phyloP scores from a whole-genome alignment of 1,140 invertebrate genomes.

The Drosophila pallidifrons region DNA sequence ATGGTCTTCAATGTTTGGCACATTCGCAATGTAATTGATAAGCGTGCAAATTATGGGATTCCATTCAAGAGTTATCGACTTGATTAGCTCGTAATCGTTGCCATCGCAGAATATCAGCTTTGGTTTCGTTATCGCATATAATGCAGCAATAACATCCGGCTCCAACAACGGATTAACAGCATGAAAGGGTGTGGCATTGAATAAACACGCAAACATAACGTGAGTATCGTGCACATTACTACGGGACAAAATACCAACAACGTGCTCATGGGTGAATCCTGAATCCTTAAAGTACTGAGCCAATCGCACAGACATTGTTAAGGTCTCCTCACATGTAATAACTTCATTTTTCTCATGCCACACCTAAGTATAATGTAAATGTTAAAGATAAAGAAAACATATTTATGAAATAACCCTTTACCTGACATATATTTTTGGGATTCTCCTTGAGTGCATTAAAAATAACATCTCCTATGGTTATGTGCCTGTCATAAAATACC shows the following conservation, averaged over 20 bases:
- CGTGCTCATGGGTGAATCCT: conserved; percentile 9
- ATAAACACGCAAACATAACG: conserved; percentile 18
- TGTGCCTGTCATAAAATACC: not conserved
- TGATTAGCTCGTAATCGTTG: conserved; percentile 18
- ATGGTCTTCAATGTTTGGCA: conserved; percentile 6
- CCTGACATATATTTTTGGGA: conserved; percentile 14
- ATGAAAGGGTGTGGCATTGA: conserved; percentile 43
- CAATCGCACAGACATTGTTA: conserved; percentile 1
- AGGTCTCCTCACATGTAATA: conserved; percentile 1
- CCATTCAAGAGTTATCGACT: conserved; percentile 7
- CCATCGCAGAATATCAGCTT: conserved; percentile 42
- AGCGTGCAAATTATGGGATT: conserved; percentile 20
- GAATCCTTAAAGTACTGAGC: conserved; percentile 9
- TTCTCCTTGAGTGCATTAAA: conserved; percentile 19
- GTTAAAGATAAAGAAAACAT: not conserved
- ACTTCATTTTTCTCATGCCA: conserved; percentile 8
- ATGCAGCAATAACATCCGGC: conserved; percentile 10
- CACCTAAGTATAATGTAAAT: not conserved
- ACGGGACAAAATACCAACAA: conserved; percentile 22
- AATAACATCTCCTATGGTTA: conserved; percentile 13
- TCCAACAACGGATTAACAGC: conserved; percentile 18
- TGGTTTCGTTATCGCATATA: conserved; percentile 39
- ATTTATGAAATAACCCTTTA: not conserved
- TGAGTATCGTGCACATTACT: conserved; percentile 6
- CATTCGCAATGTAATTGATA: conserved; percentile 5